Evolutionary conservation across 35 echinoderm and acorn worm genomes (phyloP), one percentile per base, ranked within the genome.

Genomic region (Holothuria glaberrima): DNA sequence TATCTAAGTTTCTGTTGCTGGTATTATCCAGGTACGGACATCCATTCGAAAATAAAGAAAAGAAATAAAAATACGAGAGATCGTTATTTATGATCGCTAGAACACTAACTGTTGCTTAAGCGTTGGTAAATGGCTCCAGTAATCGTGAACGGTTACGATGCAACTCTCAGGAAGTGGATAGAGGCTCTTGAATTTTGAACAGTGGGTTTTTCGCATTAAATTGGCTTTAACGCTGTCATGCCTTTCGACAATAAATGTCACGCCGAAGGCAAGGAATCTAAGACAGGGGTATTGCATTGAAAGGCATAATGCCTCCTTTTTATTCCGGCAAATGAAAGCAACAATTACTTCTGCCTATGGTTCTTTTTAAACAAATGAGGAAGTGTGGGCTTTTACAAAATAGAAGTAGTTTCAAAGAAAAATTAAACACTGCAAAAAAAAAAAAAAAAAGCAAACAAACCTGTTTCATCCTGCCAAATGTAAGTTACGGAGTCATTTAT

Each of bases 61-160:
- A 13, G 24, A 13, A 69, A 33, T 19, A 25, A 69, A 27, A 78
- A 41, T 48, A 78, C 74, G 74, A 48, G 9, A 78, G 74, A 26
- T 78, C 25, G 38, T 78, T 78, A 78, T 78, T 69, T 69, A 69
- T 69, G 66, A 69, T 69, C 41, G 44, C 17, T 78, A 21, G 19
- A 74, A 74, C 32, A 38, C 70, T 48, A 78, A 50, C 74, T 78
- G 74, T 78, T 78, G 74, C 74, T 78, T 78, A 78, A 78, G 74
- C 74, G 35, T 78, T 78, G 74, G 74, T 78, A 78, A 78, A 78
- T 78, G 74, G 50, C 74, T 78, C 38, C 36, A 3, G 74, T 78
- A 78, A 78, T 78, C 74, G 74, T 78, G 41, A 48, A 12, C 74
- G 74, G 36, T 78, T 78, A 78, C 44, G 27, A 48, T 48, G 74